Percentiles rank a stretch among this genome's conserved stretches.
Conservation (phyloP, 1,140 invertebrate genomes). For the Pemphigus obesinymphae region DNA sequence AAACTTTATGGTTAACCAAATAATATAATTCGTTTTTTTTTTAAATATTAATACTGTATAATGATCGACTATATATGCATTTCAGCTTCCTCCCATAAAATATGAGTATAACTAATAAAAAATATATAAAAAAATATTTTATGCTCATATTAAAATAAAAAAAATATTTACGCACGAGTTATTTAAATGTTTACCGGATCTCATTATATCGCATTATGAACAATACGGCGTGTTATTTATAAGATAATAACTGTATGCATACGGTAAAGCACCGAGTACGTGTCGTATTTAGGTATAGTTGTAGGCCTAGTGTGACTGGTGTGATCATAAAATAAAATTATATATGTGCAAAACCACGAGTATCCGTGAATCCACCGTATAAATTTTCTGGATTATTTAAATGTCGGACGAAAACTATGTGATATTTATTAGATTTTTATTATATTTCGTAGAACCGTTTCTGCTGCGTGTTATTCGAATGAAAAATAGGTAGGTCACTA, state of each 20-base stretch:
- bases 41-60: not conserved
- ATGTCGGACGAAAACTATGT: not conserved
- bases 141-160: too few species aligned
- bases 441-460: not conserved
- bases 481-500: not conserved
- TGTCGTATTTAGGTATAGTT: not conserved
- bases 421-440: not conserved
- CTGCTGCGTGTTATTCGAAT: not conserved
- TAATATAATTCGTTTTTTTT: not conserved
- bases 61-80: not conserved
- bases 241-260: not conserved
- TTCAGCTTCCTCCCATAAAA: too few species aligned
- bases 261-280: not conserved
- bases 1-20: not conserved
- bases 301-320: not conserved
- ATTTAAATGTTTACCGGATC: not conserved
- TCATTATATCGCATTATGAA: not conserved
- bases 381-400: not conserved
- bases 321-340: slow-evolving; percentile 3
- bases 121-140: too few species aligned
- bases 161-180: not conserved
- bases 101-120: too few species aligned
- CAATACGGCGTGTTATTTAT: not conserved
- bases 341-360: not conserved
- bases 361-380: not conserved